Conservation (phyloP, 2,888 invertebrate species). For the Disparrhopalites patrizii region DNA sequence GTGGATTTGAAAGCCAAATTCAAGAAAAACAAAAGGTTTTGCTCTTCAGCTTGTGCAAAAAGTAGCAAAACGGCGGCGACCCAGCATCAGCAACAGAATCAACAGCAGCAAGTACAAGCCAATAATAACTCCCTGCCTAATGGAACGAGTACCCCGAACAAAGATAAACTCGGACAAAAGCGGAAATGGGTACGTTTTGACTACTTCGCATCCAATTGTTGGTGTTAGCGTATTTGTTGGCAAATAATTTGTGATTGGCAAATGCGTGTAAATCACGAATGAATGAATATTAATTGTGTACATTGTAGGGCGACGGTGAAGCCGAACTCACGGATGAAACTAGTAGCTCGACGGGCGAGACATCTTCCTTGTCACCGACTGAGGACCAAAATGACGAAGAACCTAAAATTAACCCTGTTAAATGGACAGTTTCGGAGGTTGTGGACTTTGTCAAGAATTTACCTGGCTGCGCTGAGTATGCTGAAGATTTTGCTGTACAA, state of each 20-base stretch:
- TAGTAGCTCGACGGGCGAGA: slow-evolving; percentile 45
- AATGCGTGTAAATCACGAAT: too few relatives aligned
- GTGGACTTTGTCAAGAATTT: slow-evolving; percentile 63
- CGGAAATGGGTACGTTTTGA: slow-evolving; percentile 44
- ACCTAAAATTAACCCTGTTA: slow-evolving; percentile 61
- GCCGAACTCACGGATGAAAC: slow-evolving; percentile 46
- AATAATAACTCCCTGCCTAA: slow-evolving; percentile 4
- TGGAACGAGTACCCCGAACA: slow-evolving; percentile 7
- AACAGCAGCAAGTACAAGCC: slow-evolving; percentile 13
- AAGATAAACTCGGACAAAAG: slow-evolving; percentile 26
- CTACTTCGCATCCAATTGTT: too few relatives aligned
- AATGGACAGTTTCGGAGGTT: slow-evolving; percentile 57
- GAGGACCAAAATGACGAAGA: slow-evolving; percentile 45
- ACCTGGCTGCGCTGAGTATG: slow-evolving; percentile 87
- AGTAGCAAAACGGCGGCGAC: slow-evolving; percentile 42
- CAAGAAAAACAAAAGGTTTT: slow-evolving; percentile 71
- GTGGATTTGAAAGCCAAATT: slow-evolving; percentile 62
- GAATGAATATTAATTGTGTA: too few relatives aligned
- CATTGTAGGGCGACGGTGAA: slow-evolving; percentile 41
- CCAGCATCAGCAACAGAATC: slow-evolving; percentile 37
- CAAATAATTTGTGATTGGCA: too few relatives aligned
- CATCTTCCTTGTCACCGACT: slow-evolving; percentile 37
- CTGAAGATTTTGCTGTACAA: slow-evolving; percentile 89
- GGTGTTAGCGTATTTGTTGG: too few relatives aligned
- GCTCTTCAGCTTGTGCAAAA: slow-evolving; percentile 67